phyloP scores from a whole-genome alignment of 2,888 invertebrate species.

The Ormyrus nitidulus region DNA sequence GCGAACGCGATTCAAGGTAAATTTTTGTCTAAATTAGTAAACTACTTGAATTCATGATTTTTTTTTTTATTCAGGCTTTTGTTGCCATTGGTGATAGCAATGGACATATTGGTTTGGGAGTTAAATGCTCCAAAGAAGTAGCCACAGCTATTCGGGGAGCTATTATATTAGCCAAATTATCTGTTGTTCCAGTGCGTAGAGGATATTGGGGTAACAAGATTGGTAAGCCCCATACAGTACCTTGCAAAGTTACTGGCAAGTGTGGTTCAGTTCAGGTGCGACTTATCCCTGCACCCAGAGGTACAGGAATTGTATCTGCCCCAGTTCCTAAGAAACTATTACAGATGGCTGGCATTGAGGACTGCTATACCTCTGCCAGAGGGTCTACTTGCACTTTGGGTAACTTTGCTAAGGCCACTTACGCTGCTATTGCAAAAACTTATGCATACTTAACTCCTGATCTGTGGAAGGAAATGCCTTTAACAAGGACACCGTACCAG shows the following conservation, averaged over 20 bases:
- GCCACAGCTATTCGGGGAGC: constrained; percentile 99
- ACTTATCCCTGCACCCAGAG: constrained; percentile 98
- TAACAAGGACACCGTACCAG: constrained; percentile 96
- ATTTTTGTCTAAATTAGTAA: constrained; percentile 8
- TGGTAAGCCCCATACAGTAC: constrained; percentile 99
- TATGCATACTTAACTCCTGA: constrained; percentile 99
- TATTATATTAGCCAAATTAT: constrained; percentile 97
- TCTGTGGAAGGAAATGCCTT: constrained; percentile 97
- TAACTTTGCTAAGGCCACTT: constrained; percentile 99
- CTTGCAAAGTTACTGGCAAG: constrained; percentile 99
- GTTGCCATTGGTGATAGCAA: constrained; percentile 98
- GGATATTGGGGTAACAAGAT: constrained; percentile 99
- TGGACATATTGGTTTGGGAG: constrained; percentile 98
- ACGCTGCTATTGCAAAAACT: constrained; percentile 98
- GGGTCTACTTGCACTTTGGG: constrained; percentile 99
- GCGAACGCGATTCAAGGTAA: constrained; percentile 95
- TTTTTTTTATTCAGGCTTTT: constrained; percentile 78
- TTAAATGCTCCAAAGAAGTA: constrained; percentile 99
- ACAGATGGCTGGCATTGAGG: constrained; percentile 99
- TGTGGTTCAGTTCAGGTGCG: constrained; percentile 99
- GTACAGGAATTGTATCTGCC: constrained; percentile 99
- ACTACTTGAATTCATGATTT: constrained; percentile 15
- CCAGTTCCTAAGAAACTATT: constrained; percentile 99
- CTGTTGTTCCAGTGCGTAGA: constrained; percentile 97
- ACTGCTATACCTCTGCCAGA: constrained; percentile 98